phyloP scores from a whole-genome alignment of 2,797 vertebrate species.

The Squalus acanthias region DNA sequence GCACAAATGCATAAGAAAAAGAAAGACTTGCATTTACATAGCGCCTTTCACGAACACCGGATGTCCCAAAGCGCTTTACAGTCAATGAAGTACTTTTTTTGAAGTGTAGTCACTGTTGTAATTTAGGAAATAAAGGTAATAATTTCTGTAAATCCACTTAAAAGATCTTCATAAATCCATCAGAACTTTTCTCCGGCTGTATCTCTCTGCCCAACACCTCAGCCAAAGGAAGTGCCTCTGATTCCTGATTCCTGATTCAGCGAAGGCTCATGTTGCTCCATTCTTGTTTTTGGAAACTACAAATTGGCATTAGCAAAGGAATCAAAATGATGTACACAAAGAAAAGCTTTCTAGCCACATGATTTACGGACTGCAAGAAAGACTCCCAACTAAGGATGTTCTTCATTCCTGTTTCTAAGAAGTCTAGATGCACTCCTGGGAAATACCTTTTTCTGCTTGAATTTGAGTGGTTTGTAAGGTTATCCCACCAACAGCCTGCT shows the following conservation, averaged over 20 bases:
- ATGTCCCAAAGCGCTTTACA: too few species aligned
- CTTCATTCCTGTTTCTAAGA: background rate
- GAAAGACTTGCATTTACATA: too few species aligned
- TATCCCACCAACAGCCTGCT: background rate
- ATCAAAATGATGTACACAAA: background rate
- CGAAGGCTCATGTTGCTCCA: background rate
- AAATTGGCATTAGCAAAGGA: background rate
- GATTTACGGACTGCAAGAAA: conserved; percentile 6
- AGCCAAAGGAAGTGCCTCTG: background rate
- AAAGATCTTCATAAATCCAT: background rate
- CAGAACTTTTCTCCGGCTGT: background rate
- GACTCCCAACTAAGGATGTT: background rate
- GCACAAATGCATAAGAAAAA: background rate
- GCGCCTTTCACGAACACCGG: too few species aligned
- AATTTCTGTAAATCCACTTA: background rate
- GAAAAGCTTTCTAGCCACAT: background rate
- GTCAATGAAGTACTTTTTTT: too few species aligned
- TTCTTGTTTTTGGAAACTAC: background rate
- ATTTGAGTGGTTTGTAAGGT: background rate
- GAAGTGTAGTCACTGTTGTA: too few species aligned
- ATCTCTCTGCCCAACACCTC: background rate
- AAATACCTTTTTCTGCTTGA: background rate
- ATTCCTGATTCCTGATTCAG: background rate
- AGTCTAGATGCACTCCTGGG: too few species aligned
- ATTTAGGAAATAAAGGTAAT: background rate